These are phyloP conservation scores for Ferdinandea cuprea DNA, from an alignment of 2,888 invertebrate genomes.

Conservation along the genomic window DNA sequence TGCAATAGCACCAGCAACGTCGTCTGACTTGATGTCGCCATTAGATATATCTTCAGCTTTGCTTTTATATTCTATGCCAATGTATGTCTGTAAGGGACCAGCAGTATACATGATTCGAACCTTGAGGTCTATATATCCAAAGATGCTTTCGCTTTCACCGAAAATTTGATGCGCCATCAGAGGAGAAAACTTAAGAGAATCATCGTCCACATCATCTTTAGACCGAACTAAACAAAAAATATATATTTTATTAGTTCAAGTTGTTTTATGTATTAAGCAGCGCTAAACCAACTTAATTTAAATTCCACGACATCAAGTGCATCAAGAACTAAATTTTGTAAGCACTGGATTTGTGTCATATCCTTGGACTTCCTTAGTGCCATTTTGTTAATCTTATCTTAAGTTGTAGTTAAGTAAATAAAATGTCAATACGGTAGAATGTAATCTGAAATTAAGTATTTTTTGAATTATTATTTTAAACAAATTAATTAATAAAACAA, in stretches of 20 bases:
- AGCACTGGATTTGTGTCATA: slow-evolving; percentile 80
- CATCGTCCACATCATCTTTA: slow-evolving; percentile 77
- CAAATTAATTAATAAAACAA: neutral
- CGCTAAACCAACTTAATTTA: slow-evolving; percentile 80
- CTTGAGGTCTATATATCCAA: slow-evolving; percentile 94
- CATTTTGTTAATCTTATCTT: slow-evolving; percentile 16
- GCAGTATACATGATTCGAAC: slow-evolving; percentile 92
- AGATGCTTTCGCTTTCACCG: slow-evolving; percentile 95
- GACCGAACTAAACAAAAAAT: slow-evolving; percentile 47
- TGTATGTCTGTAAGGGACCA: slow-evolving; percentile 90
- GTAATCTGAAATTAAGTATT: neutral
- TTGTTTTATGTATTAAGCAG: neutral
- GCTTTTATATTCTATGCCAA: slow-evolving; percentile 89
- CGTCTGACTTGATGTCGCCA: slow-evolving; percentile 87
- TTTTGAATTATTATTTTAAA: neutral
- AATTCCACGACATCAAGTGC: slow-evolving; percentile 82
- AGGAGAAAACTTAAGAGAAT: slow-evolving; percentile 88
- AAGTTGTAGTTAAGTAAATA: neutral
- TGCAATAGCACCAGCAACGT: slow-evolving; percentile 88
- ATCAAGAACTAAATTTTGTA: slow-evolving; percentile 80
- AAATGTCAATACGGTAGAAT: neutral
- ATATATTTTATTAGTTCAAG: neutral
- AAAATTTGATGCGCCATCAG: slow-evolving; percentile 97
- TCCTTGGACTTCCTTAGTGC: slow-evolving; percentile 42
- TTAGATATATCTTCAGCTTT: slow-evolving; percentile 85